Evolutionary conservation across 2,113 vertebrate genomes (phyloP).

Genomic region (Percopsis transmontana): DNA sequence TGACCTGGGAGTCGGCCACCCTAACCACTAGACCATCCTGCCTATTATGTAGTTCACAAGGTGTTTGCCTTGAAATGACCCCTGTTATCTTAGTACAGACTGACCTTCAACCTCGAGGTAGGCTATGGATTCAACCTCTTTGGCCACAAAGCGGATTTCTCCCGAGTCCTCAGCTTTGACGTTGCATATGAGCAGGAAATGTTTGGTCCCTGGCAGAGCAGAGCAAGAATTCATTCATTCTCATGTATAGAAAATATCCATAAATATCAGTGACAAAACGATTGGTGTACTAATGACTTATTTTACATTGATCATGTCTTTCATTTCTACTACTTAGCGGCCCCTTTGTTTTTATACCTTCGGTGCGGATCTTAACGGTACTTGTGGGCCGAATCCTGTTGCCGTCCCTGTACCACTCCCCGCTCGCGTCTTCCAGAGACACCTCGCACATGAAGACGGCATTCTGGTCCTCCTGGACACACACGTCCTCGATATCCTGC

Average conservation of each 20-base stretch:
- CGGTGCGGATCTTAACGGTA: slow-evolving; percentile 86
- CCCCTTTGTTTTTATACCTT: slow-evolving; percentile 75
- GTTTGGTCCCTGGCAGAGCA: slow-evolving; percentile 80
- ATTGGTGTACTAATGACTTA: no score
- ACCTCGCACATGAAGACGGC: slow-evolving; percentile 89
- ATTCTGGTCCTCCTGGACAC: slow-evolving; percentile 85
- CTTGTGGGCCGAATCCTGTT: slow-evolving; percentile 78
- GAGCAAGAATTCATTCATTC: not conserved
- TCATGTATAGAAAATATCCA: not conserved
- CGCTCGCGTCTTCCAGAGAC: slow-evolving; percentile 78
- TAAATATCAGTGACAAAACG: no score
- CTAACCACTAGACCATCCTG: not conserved
- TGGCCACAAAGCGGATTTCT: slow-evolving; percentile 83
- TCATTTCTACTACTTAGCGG: not conserved
- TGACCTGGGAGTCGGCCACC: no score
- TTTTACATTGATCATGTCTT: not conserved
- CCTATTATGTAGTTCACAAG: not conserved
- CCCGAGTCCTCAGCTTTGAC: slow-evolving; percentile 83
- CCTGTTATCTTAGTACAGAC: not conserved
- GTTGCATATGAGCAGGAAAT: slow-evolving; percentile 87
- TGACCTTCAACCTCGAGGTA: slow-evolving; percentile 86
- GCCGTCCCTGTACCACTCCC: slow-evolving; percentile 83
- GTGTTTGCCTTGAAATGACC: not conserved
- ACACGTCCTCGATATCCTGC: slow-evolving; percentile 78
- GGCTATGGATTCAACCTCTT: slow-evolving; percentile 78